Conservation (phyloP, 2,888 invertebrate species). For the Lacanobia wlatinum region DNA sequence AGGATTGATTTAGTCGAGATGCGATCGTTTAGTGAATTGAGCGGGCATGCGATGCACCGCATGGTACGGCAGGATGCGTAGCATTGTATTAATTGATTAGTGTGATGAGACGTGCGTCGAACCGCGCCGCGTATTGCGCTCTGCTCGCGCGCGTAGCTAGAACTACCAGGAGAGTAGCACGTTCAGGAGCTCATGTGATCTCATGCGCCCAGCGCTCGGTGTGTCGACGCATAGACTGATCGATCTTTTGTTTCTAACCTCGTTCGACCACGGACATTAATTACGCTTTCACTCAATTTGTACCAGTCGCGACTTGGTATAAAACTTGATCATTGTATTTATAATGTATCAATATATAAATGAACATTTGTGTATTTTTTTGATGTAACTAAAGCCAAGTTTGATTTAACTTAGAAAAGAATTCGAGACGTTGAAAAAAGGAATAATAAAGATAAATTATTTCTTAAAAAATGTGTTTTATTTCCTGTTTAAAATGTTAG, state of each 20-base stretch:
- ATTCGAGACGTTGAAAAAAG: conserved; percentile 88
- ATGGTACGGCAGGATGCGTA: conserved; percentile 30
- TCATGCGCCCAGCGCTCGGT: conserved; percentile 75
- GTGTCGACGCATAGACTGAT: conserved; percentile 80
- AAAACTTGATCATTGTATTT: conserved; percentile 79
- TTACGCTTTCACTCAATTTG: conserved; percentile 71
- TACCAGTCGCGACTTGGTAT: conserved; percentile 80
- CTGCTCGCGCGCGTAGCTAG: conserved; percentile 22
- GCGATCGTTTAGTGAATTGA: conserved; percentile 44
- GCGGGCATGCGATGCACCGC: conserved; percentile 41
- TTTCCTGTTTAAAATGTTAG: conserved; percentile 67
- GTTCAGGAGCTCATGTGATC: conserved; percentile 77
- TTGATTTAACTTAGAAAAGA: conserved; percentile 90
- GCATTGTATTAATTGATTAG: conserved; percentile 27
- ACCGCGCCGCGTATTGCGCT: conserved; percentile 34
- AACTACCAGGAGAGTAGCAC: conserved; percentile 41
- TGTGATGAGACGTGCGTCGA: conserved; percentile 23
- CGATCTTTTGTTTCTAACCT: conserved; percentile 65
- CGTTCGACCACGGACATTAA: conserved; percentile 59
- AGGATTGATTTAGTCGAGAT: conserved; percentile 40
- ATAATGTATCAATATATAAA: conserved; percentile 85
- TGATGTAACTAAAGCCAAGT: conserved; percentile 90
- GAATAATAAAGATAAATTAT: conserved; percentile 90
- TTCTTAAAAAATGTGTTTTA: conserved; percentile 88
- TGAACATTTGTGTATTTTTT: conserved; percentile 90